These are phyloP conservation scores for Cynopterus brachyotis DNA, from an alignment of 2,113 vertebrate species.

Conservation along the genomic window DNA sequence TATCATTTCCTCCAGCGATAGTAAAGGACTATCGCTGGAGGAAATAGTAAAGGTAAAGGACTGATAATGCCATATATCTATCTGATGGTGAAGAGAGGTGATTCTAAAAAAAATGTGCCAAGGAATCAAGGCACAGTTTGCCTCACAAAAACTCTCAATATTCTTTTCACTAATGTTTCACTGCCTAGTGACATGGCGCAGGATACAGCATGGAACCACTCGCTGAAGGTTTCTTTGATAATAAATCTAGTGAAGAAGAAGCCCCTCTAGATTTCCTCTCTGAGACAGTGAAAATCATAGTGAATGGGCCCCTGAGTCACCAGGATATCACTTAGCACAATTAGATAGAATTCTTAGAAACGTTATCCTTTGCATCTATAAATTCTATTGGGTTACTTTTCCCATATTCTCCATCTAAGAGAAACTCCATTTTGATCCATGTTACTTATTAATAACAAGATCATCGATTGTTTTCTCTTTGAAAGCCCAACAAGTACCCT, in stretches of 20 bases:
- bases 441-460: background rate
- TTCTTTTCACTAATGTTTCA: background rate
- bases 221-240: background rate
- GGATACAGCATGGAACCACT: too few relatives aligned
- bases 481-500: background rate
- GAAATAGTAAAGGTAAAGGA: background rate
- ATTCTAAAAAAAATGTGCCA: background rate
- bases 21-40: background rate
- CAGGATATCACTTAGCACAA: background rate
- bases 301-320: background rate
- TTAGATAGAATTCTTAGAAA: background rate
- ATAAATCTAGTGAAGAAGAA: background rate
- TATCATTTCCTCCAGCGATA: background rate
- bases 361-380: background rate
- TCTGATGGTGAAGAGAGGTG: background rate
- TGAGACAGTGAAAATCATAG: background rate
- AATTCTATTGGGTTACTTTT: background rate
- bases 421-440: background rate
- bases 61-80: background rate
- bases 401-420: background rate
- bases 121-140: background rate
- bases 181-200: background rate
- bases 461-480: background rate
- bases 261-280: background rate
- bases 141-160: background rate